Evolutionary conservation across 2,888 invertebrate species (phyloP).

Genomic region (Reticulitermes lucifugus): DNA sequence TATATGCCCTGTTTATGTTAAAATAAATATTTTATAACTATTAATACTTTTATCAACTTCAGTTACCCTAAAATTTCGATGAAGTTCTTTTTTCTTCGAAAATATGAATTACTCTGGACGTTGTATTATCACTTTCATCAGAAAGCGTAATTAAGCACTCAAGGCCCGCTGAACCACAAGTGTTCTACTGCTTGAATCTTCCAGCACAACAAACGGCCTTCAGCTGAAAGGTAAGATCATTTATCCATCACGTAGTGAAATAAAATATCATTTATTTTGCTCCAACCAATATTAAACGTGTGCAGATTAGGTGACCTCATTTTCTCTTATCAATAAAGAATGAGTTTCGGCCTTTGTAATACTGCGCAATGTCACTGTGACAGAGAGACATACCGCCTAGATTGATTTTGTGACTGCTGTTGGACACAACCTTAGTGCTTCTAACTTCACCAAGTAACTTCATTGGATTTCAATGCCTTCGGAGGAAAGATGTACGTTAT

Average conservation of each 20-base stretch:
- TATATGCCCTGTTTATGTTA: neutral
- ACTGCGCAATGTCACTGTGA: too few species aligned
- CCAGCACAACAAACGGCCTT: neutral
- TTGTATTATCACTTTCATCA: neutral
- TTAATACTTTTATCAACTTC: neutral
- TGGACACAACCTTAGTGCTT: too few species aligned
- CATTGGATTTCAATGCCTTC: too few species aligned
- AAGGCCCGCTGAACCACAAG: neutral
- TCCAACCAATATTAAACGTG: neutral
- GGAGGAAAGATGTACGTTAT: too few species aligned
- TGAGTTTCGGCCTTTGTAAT: neutral
- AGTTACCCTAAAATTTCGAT: conserved; percentile 6
- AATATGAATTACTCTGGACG: conserved; percentile 28
- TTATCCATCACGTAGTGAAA: neutral
- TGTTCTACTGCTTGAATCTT: conserved; percentile 5
- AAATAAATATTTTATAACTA: neutral
- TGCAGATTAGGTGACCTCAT: neutral
- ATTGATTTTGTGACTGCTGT: neutral
- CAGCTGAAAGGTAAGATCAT: neutral
- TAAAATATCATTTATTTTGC: neutral
- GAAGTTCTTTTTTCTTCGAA: neutral
- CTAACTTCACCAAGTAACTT: too few species aligned
- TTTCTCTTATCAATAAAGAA: neutral
- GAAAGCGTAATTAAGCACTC: neutral
- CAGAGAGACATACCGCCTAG: neutral